Percentiles rank a stretch among this genome's conserved stretches.
Evolutionary conservation across 23 tunicate genomes (phyloP).

Genomic region (Ciona savignyi): DNA sequence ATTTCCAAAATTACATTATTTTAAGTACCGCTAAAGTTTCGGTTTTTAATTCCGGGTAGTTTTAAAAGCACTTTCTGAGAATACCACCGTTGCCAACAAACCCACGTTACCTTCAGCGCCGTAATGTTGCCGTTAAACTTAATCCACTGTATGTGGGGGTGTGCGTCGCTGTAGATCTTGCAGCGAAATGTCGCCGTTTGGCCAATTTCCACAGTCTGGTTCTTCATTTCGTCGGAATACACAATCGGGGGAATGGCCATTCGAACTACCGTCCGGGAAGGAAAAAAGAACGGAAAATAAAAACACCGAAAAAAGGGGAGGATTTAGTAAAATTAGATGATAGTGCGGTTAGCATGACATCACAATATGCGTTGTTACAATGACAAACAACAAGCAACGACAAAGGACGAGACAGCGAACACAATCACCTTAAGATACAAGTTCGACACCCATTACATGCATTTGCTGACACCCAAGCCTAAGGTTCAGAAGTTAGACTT

Average conservation of each 20-base stretch:
- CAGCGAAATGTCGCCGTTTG: slow-evolving; percentile 50
- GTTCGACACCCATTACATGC: too few relatives aligned
- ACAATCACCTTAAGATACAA: too few relatives aligned
- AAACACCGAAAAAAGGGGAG: slow-evolving; percentile 1
- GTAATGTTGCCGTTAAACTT: not conserved
- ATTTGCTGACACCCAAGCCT: too few relatives aligned
- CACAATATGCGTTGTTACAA: not conserved
- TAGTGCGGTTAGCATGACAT: not conserved
- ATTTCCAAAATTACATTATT: too few relatives aligned
- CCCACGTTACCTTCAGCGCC: not conserved
- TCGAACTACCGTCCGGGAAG: slow-evolving; percentile 5
- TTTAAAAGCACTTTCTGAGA: too few relatives aligned
- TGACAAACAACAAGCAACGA: too few relatives aligned
- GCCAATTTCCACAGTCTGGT: slow-evolving; percentile 61
- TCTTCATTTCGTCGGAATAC: slow-evolving; percentile 25
- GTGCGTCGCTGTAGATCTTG: slow-evolving; percentile 79
- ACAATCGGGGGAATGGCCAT: slow-evolving; percentile 51
- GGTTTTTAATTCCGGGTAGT: too few relatives aligned
- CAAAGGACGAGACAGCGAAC: too few relatives aligned
- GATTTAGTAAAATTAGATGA: not conserved
- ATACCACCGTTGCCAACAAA: too few relatives aligned
- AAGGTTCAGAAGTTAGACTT: too few relatives aligned
- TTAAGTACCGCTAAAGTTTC: too few relatives aligned
- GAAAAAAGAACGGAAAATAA: not conserved
- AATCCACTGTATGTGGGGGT: slow-evolving; percentile 79